Evolutionary conservation across 2,888 invertebrate genomes (phyloP).

Genomic region (Synanthedon tipuliformis): DNA sequence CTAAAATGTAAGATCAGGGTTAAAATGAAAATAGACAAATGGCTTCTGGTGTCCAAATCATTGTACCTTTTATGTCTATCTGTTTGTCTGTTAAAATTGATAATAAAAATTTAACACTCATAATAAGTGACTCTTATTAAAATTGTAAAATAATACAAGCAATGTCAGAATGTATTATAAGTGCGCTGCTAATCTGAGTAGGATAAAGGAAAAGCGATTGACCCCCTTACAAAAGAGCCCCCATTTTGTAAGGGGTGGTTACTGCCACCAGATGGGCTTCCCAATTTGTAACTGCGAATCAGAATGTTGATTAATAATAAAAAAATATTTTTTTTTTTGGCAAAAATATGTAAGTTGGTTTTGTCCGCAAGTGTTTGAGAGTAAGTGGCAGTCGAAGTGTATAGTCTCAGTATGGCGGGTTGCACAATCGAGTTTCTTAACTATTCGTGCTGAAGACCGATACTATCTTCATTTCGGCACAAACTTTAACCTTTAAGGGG

Average conservation of each 20-base stretch:
- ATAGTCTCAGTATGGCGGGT: slow-evolving; percentile 3
- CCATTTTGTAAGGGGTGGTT: too few species aligned
- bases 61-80: too few species aligned
- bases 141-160: neutral
- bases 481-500: neutral
- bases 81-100: too few species aligned
- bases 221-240: too few species aligned
- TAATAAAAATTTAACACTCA: too few species aligned
- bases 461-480: slow-evolving; percentile 1
- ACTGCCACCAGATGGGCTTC: too few species aligned
- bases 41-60: too few species aligned
- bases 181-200: neutral
- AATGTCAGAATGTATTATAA: neutral
- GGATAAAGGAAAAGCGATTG: neutral
- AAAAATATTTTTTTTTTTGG: neutral
- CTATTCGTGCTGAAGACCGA: slow-evolving; percentile 11
- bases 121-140: too few species aligned
- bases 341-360: neutral
- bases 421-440: slow-evolving; percentile 14
- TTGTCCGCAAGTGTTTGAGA: slow-evolving; percentile 6
- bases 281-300: neutral
- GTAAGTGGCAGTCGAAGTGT: neutral
- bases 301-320: neutral
- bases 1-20: too few species aligned
- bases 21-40: too few species aligned